These are phyloP conservation scores for Accipiter virgatus DNA, from an alignment of 2,113 vertebrate species.

Conservation along the genomic window DNA sequence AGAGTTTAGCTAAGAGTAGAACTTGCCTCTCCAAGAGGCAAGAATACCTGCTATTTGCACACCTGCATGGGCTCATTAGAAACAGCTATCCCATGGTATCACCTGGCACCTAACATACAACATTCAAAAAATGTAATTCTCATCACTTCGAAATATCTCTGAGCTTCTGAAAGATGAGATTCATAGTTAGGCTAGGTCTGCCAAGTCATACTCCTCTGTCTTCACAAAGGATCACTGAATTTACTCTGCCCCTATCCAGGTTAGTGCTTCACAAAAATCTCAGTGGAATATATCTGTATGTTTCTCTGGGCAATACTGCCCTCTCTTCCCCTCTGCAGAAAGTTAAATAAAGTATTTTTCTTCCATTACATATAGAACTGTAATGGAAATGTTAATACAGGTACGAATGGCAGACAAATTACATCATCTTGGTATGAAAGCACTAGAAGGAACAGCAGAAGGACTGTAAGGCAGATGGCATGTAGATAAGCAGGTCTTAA, in stretches of 20 bases:
- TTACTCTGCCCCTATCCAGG: not conserved
- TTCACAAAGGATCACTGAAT: not conserved
- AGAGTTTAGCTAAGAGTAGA: not conserved
- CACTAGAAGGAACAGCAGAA: not conserved
- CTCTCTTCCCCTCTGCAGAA: not conserved
- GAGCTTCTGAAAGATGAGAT: not conserved
- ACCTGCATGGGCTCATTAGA: not conserved
- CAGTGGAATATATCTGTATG: not conserved
- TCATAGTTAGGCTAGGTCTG: not conserved
- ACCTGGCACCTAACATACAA: not conserved
- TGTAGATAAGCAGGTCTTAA: not conserved
- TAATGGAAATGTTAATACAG: not conserved
- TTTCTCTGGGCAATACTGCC: not conserved
- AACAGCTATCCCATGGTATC: not conserved
- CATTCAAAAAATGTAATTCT: not conserved
- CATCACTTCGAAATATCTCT: not conserved
- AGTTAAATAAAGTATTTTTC: not conserved
- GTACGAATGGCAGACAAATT: not conserved
- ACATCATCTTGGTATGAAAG: not conserved
- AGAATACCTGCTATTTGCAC: not conserved
- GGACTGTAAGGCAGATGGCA: not conserved
- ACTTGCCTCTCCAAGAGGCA: not conserved
- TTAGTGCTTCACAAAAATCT: not conserved
- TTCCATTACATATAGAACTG: not conserved
- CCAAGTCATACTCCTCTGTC: not conserved